Evolutionary conservation across 1,140 invertebrate genomes (phyloP), one percentile per base, ranked within the genome.

Genomic region (Microplitis mediator): DNA sequence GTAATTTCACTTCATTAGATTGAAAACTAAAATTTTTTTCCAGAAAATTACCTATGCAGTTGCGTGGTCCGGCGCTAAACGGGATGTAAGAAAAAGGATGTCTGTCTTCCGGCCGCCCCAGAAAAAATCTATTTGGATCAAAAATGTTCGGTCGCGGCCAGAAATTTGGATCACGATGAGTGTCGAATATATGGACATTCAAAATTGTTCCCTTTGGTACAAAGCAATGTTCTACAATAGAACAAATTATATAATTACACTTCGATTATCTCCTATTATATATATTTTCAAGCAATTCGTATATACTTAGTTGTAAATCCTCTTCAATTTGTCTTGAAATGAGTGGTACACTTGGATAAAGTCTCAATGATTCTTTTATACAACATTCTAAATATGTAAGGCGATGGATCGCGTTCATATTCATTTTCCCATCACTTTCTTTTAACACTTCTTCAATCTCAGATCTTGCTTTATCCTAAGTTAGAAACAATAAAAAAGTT

Each of bases 101-200:
- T 58, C 89, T 82, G n/a, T 90, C 89, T 73, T 90, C 89, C 0
- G 89, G 88, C 11, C 90, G 79, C 23, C 23, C 23, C 23, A 23
- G 23, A 23, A 45, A 45, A 82, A 95, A 95, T 58, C 56, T 58
- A 31, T 58, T 16, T 23, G 56, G 23, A 31, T 78, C 87, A 77
- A 94, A 96, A 3, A 82, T 87, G 39, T 93, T 84, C 0, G 95
- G 94, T 78, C 95, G 89, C 50, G 92, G 89, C 78, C 91, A 95
- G 36, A 76, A 51, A 9, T 72, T 16, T 0, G 79, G 71, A 63
- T 79, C 68, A 6, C 66, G 73, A 73, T 95, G 93, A 70, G 92
- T 82, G 58, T 89, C 84, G 31, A 88, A 87, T 11, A 90, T 87
- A 31, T 87, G 78, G 0, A 91, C 69, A 0, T 82, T 45, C 0